Evolutionary conservation across 1,140 invertebrate genomes (phyloP).

Genomic region (Drosophila orosa): DNA sequence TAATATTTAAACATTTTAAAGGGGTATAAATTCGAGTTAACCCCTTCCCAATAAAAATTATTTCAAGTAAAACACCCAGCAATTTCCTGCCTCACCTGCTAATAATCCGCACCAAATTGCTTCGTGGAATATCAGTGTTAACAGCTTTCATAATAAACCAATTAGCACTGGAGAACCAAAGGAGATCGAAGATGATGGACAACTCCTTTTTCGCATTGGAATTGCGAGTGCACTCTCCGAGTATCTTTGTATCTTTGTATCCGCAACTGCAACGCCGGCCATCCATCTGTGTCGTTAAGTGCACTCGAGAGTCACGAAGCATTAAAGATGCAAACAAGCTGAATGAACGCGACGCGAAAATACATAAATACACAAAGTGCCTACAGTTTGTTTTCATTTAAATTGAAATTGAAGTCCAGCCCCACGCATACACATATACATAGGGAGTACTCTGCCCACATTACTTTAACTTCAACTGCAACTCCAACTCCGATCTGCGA

Average conservation of each 20-base stretch:
- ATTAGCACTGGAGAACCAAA: constrained; percentile 40
- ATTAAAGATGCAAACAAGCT: constrained; percentile 82
- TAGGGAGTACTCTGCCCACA: neutral
- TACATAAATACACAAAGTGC: constrained; percentile 82
- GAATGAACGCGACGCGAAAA: constrained; percentile 73
- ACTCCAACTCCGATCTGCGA: constrained; percentile 5
- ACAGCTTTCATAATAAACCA: constrained; percentile 55
- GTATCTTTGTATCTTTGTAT: constrained; percentile 10
- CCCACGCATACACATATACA: constrained; percentile 15
- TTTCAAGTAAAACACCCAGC: neutral
- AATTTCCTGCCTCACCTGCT: neutral
- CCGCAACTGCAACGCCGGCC: constrained; percentile 63
- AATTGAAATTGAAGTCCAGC: constrained; percentile 77
- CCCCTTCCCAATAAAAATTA: neutral
- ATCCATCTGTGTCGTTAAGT: constrained; percentile 80
- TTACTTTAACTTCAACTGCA: constrained; percentile 8
- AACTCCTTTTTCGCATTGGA: constrained; percentile 24
- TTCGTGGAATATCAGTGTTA: constrained; percentile 26
- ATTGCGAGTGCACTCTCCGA: constrained; percentile 36
- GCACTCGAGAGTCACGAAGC: constrained; percentile 79
- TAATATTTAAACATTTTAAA: neutral
- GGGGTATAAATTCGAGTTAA: too few relatives aligned
- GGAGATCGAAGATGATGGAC: constrained; percentile 36
- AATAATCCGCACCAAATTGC: neutral
- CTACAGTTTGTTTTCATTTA: constrained; percentile 82